phyloP scores from a whole-genome alignment of 2,113 vertebrate genomes.

The Anolis carolinensis region DNA sequence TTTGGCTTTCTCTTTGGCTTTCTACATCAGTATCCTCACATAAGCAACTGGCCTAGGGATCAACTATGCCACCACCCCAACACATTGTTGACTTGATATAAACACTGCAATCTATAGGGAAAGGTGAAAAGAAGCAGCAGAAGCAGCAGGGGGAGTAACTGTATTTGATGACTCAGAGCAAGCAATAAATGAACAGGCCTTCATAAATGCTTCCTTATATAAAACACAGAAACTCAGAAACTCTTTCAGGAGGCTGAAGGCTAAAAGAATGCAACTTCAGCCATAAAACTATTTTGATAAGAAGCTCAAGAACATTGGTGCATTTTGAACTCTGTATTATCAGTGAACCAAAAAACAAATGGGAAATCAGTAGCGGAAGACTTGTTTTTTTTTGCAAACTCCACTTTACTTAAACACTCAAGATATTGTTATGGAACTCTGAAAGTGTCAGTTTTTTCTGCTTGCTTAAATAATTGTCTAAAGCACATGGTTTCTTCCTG shows the following conservation, averaged over 20 bases:
- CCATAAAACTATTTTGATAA: not conserved
- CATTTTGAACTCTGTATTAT: not conserved
- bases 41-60: not conserved
- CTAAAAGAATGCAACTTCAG: not conserved
- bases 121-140: too few species aligned
- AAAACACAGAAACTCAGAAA: not conserved
- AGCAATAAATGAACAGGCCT: not conserved
- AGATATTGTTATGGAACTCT: slow-evolving; percentile 4
- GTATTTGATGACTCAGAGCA: not conserved
- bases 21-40: not conserved
- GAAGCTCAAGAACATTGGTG: slow-evolving; percentile 4
- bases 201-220: not conserved
- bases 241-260: not conserved
- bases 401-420: slow-evolving; percentile 29
- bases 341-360: not conserved
- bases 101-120: too few species aligned
- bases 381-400: slow-evolving; percentile 17
- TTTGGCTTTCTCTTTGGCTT: not conserved
- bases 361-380: not conserved
- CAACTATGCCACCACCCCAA: not conserved
- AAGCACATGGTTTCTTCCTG: slow-evolving; percentile 18
- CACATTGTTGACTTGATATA: too few species aligned
- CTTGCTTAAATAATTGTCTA: not conserved
- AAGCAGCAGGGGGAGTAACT: not conserved
- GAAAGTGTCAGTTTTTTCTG: slow-evolving; percentile 16